phyloP scores from a whole-genome alignment of 1,140 invertebrate species.

The Rhopalosiphum maidis region DNA sequence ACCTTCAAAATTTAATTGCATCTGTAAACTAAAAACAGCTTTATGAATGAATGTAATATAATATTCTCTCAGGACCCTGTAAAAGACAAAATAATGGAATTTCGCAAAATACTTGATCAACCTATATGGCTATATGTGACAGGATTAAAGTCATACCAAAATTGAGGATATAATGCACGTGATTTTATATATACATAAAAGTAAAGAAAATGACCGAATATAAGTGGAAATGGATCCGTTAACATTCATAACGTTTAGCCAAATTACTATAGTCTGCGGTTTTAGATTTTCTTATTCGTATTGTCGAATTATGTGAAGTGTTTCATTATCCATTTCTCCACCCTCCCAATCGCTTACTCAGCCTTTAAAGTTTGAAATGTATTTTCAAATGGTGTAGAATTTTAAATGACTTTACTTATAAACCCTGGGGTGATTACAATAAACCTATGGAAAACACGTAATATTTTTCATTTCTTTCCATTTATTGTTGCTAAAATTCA shows the following conservation, averaged over 20 bases:
- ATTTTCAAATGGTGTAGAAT: neutral
- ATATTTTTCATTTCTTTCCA: neutral
- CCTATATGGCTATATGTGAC: neutral
- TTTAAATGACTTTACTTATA: neutral
- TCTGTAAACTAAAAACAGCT: neutral
- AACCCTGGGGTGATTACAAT: neutral
- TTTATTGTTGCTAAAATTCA: neutral
- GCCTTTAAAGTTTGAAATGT: neutral
- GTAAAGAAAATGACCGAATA: neutral
- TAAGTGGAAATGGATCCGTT: constrained; percentile 9
- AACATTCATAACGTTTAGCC: constrained; percentile 10
- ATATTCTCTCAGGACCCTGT: neutral
- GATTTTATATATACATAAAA: neutral
- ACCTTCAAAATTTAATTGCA: neutral
- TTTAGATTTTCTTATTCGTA: neutral
- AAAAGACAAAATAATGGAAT: constrained; percentile 22
- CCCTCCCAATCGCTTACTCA: neutral
- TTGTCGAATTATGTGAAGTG: neutral
- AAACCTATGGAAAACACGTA: constrained; percentile 16
- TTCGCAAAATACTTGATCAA: constrained; percentile 23
- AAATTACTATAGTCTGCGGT: neutral
- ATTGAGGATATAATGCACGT: neutral
- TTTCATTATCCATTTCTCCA: neutral
- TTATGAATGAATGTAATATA: constrained; percentile 16
- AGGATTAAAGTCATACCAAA: neutral